Percentiles rank a stretch among this genome's conserved stretches.
phyloP scores from a whole-genome alignment of 2,797 vertebrate species.

The Trichosurus vulpecula region DNA sequence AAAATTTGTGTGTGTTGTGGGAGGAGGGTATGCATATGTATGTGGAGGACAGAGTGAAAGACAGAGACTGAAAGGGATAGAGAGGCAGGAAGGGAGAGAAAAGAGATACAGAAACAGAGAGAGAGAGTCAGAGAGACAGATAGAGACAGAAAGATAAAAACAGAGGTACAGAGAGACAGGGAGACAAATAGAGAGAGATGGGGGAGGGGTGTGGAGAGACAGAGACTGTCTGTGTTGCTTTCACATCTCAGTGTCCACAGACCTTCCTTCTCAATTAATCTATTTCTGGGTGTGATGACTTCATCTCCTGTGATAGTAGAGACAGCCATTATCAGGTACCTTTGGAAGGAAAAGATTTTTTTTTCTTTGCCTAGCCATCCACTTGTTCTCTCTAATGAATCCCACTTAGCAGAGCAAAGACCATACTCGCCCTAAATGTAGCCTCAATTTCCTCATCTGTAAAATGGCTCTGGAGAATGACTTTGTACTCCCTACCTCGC shows the following conservation, averaged over 20 bases:
- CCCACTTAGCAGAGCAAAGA: not conserved
- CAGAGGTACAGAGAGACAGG: not conserved
- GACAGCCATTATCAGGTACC: conserved; percentile 61
- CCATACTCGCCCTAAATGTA: not conserved
- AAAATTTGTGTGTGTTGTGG: not conserved
- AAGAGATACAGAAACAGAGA: not conserved
- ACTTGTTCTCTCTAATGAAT: conserved; percentile 4
- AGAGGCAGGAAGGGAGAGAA: not conserved
- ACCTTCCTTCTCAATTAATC: conserved; percentile 70
- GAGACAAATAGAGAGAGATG: not conserved
- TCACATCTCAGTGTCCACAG: conserved; percentile 35
- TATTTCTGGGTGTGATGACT: conserved; percentile 77
- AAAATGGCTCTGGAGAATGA: not conserved
- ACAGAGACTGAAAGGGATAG: not conserved
- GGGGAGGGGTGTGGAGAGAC: not conserved
- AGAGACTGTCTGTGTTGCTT: conserved; percentile 4
- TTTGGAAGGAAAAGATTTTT: conserved; percentile 25
- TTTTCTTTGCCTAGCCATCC: conserved; percentile 6
- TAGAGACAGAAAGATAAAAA: too few relatives aligned
- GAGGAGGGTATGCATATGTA: not conserved
- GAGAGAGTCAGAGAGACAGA: not conserved
- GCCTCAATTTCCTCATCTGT: not conserved
- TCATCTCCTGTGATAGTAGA: conserved; percentile 69
- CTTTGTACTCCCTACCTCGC: not conserved
- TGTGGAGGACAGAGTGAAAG: not conserved